Percentiles rank a stretch among this genome's conserved stretches.
Conservation (phyloP, 2,113 vertebrate species). For the Sphaerodactylus townsendi region DNA sequence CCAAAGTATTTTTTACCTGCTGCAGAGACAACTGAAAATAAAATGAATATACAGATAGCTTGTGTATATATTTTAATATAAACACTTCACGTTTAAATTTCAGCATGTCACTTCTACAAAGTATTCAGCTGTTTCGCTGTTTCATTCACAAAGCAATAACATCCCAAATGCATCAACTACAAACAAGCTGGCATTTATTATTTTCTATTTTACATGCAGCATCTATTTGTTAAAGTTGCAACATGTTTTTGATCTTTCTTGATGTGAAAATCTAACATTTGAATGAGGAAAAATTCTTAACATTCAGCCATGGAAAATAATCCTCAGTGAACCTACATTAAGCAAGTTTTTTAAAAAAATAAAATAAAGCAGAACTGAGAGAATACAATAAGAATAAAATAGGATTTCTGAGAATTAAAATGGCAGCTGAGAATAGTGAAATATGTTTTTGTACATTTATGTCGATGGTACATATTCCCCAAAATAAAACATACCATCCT, state of each 20-base stretch:
- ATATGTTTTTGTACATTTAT: conserved; percentile 32
- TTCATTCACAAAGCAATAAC: conserved; percentile 11
- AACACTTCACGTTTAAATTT: conserved; percentile 37
- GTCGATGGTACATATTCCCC: not conserved
- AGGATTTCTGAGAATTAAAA: not conserved
- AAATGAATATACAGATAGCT: not conserved
- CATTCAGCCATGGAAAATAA: not conserved
- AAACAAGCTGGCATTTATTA: not conserved
- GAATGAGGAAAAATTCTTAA: conserved; percentile 20
- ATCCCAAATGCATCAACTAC: conserved; percentile 17
- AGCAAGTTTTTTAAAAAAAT: not conserved
- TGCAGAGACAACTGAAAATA: not conserved
- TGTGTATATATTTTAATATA: not conserved
- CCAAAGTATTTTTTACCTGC: not conserved
- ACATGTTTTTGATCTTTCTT: conserved; percentile 15
- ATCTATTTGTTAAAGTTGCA: conserved; percentile 23
- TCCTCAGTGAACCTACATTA: conserved; percentile 8
- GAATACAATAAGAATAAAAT: not conserved
- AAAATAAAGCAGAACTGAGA: not conserved
- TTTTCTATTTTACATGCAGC: conserved; percentile 19
- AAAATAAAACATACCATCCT: not conserved
- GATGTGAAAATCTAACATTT: conserved; percentile 18
- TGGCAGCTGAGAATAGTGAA: conserved; percentile 11
- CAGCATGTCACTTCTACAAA: not conserved
- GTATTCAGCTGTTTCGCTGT: not conserved